Base-by-base conservation (phyloP, 1,140 invertebrate species). In the Lordiphosa clarofinis region DNA sequence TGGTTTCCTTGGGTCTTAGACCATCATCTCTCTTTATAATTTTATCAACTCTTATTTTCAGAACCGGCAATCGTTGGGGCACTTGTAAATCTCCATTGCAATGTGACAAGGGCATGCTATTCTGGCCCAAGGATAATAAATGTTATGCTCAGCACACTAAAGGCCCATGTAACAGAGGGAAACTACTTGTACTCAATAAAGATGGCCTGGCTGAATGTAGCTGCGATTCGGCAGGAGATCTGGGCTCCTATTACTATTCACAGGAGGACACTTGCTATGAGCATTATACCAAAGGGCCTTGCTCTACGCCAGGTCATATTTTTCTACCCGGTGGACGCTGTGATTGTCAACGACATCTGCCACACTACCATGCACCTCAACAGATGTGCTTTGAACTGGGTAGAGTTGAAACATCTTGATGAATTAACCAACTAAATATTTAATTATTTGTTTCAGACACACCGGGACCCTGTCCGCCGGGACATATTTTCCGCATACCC, bases 271-370 rank as follows among this genome's bases (percentile, higher is more conserved):
- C 92, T 3, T 96, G 95, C 73, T 93, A 95, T 68, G 93, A 95
- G 67, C 94, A 95, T 79, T 95, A 93, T 71, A 93, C 94, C 0
- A 91, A 91, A 63, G 95, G 95, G 1, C 94, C 95, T 4, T 96
- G 95, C 75, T 91, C 91, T 31, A 92, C 93, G 76, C 90, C 90
- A 2, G 95, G 95, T 0, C 91, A 93, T 78, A 88, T 96, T 36
- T 95, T 95, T 86, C 87, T 96, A 50, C 94, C 94, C 0, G 92
- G 92, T 4, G 92, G 92, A 1, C 89, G 87, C 3, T 96, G 95
- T 73, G 94, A 94, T 15, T 96, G 95, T 66, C 90, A 93, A 52
- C 61, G 87, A 2, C 89, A 92, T 57, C 69, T 96, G 63, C 93
- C 94, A 2, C 94, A 96, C 71, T 96, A 93, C 87, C 91, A 95